These are phyloP conservation scores for Plestiodon gilberti DNA, from an alignment of 2,113 vertebrate species.

Conservation along the genomic window DNA sequence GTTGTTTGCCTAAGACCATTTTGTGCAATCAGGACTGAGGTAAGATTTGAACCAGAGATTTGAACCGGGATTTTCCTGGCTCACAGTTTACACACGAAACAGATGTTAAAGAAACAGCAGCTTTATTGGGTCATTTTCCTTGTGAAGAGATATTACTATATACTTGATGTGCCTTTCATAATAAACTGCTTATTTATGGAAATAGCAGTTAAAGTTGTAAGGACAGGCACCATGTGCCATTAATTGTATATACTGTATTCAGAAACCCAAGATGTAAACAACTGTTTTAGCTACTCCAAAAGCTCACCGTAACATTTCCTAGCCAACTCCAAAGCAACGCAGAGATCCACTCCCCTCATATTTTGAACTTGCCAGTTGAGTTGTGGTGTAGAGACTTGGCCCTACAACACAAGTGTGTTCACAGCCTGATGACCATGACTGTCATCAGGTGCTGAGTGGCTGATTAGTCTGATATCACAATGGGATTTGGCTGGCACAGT, in stretches of 20 bases:
- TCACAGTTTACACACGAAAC: background rate
- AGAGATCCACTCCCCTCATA: background rate
- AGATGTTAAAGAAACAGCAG: background rate
- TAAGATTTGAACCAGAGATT: background rate
- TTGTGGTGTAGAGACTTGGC: background rate
- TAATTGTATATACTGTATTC: background rate
- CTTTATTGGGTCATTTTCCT: background rate
- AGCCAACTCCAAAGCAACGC: background rate
- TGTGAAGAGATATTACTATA: background rate
- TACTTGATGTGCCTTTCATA: background rate
- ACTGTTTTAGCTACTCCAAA: background rate
- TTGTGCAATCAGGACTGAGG: background rate
- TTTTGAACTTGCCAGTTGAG: background rate
- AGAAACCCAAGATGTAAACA: background rate
- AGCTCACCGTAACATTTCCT: background rate
- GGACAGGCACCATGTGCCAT: background rate
- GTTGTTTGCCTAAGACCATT: background rate
- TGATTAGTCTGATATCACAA: background rate
- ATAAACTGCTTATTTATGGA: background rate
- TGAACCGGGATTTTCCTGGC: background rate
- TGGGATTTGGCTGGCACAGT: background rate
- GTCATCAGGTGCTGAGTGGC: background rate
- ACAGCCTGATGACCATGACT: background rate
- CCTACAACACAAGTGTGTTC: background rate
- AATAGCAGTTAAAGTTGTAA: background rate